These are phyloP conservation scores for Aythya baeri DNA, from an alignment of 2,113 vertebrate genomes.

Conservation along the genomic window DNA sequence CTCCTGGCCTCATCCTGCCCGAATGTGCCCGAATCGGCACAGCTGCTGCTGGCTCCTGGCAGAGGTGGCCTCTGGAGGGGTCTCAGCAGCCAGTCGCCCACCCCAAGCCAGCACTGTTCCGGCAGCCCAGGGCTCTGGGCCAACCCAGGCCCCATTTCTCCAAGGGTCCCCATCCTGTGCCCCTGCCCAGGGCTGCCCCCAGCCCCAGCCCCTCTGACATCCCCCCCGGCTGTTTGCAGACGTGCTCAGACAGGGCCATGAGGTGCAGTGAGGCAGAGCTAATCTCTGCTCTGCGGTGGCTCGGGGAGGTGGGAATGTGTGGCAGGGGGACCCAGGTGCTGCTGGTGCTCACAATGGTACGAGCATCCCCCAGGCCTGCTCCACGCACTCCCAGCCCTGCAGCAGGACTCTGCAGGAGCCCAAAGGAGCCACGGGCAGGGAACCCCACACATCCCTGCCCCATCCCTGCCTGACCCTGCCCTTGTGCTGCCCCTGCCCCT, in stretches of 20 bases:
- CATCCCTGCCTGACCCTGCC: neutral
- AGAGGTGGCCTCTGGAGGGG: neutral
- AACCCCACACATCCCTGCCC: neutral
- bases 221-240: neutral
- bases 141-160: neutral
- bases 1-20: neutral
- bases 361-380: neutral
- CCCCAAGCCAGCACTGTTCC: neutral
- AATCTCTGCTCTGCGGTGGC: neutral
- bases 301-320: neutral
- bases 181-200: neutral
- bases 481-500: neutral
- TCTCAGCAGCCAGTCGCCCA: neutral
- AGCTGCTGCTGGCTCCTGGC: fast-evolving
- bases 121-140: neutral
- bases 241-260: fast-evolving
- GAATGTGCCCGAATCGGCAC: neutral
- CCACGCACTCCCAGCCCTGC: fast-evolving
- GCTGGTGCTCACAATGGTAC: fast-evolving
- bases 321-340: neutral
- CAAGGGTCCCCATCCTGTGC: neutral
- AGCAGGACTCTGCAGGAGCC: neutral
- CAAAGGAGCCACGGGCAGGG: neutral
- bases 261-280: neutral
- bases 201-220: neutral